Conservation (phyloP, 2,888 invertebrate species). For the Spilosoma lubricipeda region DNA sequence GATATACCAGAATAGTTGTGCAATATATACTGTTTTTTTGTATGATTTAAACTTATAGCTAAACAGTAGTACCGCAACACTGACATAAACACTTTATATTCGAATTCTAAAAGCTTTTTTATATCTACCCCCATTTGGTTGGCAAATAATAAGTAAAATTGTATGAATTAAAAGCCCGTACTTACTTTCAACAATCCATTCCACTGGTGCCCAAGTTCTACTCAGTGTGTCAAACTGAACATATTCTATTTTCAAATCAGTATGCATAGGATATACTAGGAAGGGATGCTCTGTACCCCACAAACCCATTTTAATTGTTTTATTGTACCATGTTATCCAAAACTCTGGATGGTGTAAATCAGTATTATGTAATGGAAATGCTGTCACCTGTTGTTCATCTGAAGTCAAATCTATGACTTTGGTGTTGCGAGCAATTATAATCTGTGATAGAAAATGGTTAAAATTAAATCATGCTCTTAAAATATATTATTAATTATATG, state of each 20-base stretch:
- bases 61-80: too few relatives aligned
- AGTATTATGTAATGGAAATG: not conserved
- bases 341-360: conserved; percentile 36
- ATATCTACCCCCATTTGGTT: too few relatives aligned
- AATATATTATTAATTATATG: not conserved
- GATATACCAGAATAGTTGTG: too few relatives aligned
- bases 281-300: conserved; percentile 23
- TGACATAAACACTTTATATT: too few relatives aligned
- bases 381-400: conserved; percentile 2
- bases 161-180: not conserved
- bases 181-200: conserved; percentile 57
- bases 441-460: conserved; percentile 26
- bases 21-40: too few relatives aligned
- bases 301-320: conserved; percentile 38
- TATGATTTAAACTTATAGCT: too few relatives aligned
- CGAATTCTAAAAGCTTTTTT: too few relatives aligned
- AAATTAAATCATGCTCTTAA: not conserved
- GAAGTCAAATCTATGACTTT: conserved; percentile 21
- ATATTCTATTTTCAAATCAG: conserved; percentile 49
- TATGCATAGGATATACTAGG: conserved; percentile 24
- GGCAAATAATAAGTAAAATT: not conserved
- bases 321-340: conserved; percentile 55
- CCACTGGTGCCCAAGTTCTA: conserved; percentile 20
- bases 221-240: conserved; percentile 45
- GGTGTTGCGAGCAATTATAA: conserved; percentile 31